Evolutionary conservation across 2,113 vertebrate species (phyloP).

Genomic region (Elephantulus edwardii): DNA sequence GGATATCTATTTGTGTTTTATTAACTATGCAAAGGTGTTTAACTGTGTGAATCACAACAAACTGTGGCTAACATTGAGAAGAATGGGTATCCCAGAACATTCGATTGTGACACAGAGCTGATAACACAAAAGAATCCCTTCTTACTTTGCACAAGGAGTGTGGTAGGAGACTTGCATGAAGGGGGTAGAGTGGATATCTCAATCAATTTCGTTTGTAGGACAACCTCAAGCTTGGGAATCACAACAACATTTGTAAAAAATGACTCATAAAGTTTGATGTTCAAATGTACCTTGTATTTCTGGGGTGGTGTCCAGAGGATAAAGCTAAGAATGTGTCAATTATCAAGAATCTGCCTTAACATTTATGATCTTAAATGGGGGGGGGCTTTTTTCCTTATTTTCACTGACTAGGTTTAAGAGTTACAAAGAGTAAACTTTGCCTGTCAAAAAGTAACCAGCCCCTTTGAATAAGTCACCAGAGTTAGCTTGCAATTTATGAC

Average conservation of each 20-base stretch:
- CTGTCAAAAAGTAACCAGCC: not conserved
- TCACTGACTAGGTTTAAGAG: not conserved
- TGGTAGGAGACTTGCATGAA: accelerated
- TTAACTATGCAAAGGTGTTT: too few relatives aligned
- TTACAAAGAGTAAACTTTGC: not conserved
- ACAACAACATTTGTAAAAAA: not conserved
- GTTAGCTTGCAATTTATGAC: not conserved
- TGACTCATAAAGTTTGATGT: not conserved
- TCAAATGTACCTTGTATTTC: not conserved
- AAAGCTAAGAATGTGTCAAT: not conserved
- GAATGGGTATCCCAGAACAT: too few relatives aligned
- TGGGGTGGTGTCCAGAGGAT: not conserved
- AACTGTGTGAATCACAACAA: too few relatives aligned
- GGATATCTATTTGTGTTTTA: too few relatives aligned
- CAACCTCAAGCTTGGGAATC: not conserved
- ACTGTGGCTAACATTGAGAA: too few relatives aligned
- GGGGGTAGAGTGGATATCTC: too few relatives aligned
- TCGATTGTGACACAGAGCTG: not conserved
- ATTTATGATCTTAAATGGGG: too few relatives aligned
- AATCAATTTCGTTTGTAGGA: not conserved
- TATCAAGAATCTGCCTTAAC: not conserved
- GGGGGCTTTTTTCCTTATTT: too few relatives aligned
- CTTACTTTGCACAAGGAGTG: not conserved
- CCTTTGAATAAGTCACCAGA: not conserved
- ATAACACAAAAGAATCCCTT: not conserved